Conservation (phyloP, 2,888 invertebrate species). For the Pantelozetes paolii region DNA sequence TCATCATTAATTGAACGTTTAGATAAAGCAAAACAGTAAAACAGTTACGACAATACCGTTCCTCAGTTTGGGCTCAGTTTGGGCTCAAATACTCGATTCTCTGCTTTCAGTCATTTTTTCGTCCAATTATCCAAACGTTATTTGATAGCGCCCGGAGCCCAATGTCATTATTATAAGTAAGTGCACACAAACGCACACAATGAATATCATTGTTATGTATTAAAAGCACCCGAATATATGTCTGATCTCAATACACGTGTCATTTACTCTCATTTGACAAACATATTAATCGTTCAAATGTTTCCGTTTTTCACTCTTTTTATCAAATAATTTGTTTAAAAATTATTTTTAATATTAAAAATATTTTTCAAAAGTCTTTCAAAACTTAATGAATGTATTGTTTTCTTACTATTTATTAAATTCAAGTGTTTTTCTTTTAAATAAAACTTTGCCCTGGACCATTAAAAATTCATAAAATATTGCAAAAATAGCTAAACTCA, state of each 20-base stretch:
- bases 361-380: no score
- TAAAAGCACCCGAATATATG: not conserved
- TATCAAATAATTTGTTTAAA: no score
- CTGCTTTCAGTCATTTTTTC: constrained; percentile 21
- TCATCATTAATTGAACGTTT: constrained; percentile 32
- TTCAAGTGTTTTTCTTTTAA: no score
- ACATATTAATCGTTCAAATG: not conserved
- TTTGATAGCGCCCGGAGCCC: constrained; percentile 16
- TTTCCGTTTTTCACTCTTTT: not conserved
- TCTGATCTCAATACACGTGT: not conserved
- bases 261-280: not conserved
- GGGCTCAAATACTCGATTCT: not conserved
- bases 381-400: no score
- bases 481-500: no score
- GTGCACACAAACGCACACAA: not conserved
- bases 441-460: no score
- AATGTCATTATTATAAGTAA: constrained; percentile 27
- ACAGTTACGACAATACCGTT: constrained; percentile 21
- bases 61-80: not conserved
- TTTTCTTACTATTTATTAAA: no score
- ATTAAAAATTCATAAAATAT: no score
- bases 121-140: constrained; percentile 34
- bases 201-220: not conserved
- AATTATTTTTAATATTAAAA: no score
- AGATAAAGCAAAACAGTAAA: constrained; percentile 27